Percentiles rank a stretch among this genome's conserved stretches.
Conservation (phyloP, 1,140 invertebrate genomes). For the Stegodyphus mimosarum region DNA sequence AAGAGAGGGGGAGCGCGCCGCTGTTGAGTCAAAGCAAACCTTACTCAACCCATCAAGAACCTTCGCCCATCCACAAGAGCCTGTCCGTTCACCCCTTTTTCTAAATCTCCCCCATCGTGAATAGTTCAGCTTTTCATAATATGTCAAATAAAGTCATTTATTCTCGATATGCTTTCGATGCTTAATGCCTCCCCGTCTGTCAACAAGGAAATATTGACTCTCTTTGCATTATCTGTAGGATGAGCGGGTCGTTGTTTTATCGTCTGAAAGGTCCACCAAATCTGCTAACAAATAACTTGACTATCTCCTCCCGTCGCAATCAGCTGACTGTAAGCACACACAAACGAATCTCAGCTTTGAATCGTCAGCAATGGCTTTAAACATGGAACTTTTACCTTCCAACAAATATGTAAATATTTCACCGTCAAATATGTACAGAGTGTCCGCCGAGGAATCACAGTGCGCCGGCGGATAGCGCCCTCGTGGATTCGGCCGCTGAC, state of each 20-base stretch:
- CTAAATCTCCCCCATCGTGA: not conserved
- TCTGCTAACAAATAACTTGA: conserved; percentile 34
- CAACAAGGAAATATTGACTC: conserved; percentile 55
- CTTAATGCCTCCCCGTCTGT: conserved; percentile 37
- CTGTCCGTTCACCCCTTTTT: not conserved
- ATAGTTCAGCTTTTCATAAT: conserved; percentile 41
- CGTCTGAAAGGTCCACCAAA: conserved; percentile 30
- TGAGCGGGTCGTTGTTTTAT: conserved; percentile 49
- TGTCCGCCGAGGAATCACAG: not conserved
- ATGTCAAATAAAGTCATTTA: conserved; percentile 57
- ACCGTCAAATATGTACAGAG: conserved; percentile 56
- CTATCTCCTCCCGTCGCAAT: conserved; percentile 27
- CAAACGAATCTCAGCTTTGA: conserved; percentile 34
- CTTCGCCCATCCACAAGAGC: not conserved
- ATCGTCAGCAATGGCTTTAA: conserved; percentile 45
- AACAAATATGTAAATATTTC: conserved; percentile 62
- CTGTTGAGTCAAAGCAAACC: too few relatives aligned
- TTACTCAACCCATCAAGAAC: not conserved
- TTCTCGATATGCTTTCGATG: conserved; percentile 36
- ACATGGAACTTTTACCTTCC: conserved; percentile 57
- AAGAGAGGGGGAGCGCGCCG: too few relatives aligned
- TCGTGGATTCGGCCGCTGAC: not conserved
- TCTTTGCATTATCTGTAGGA: conserved; percentile 44
- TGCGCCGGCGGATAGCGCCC: conserved; percentile 3
- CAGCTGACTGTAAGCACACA: conserved; percentile 57